Conservation (phyloP, 1,140 invertebrate species). For the Venustaconcha ellipsiformis region DNA sequence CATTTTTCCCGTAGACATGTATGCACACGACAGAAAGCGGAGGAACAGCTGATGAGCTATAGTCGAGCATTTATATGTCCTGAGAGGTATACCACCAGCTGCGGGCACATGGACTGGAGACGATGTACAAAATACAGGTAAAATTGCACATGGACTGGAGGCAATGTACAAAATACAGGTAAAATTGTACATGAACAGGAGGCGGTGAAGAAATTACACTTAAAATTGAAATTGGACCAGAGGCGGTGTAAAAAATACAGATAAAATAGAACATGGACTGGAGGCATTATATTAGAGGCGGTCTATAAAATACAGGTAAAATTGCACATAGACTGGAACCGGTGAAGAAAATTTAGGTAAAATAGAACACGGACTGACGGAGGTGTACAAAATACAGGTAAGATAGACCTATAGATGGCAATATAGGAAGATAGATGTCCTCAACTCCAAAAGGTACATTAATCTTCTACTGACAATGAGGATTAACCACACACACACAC, state of each 20-base stretch:
- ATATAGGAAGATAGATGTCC: too few relatives aligned
- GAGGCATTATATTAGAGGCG: not conserved
- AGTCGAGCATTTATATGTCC: slow-evolving; percentile 30
- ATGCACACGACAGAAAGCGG: slow-evolving; percentile 15
- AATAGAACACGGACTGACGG: slow-evolving; percentile 23
- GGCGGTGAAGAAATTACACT: slow-evolving; percentile 29
- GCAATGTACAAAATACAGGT: not conserved
- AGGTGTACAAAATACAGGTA: slow-evolving; percentile 24
- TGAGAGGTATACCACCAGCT: slow-evolving; percentile 26
- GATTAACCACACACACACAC: too few relatives aligned
- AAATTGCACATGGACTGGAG: not conserved
- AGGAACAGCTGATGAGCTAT: slow-evolving; percentile 20
- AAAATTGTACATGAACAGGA: slow-evolving; percentile 23
- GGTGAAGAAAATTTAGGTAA: slow-evolving; percentile 31
- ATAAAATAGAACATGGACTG: slow-evolving; percentile 20
- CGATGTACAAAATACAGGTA: slow-evolving; percentile 33
- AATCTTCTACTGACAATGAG: too few relatives aligned
- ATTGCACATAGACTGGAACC: slow-evolving; percentile 23
- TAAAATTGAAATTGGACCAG: not conserved
- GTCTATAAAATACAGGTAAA: too few relatives aligned
- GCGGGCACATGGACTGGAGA: slow-evolving; percentile 32
- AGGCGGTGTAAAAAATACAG: slow-evolving; percentile 29
- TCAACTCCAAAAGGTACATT: too few relatives aligned
- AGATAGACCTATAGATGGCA: too few relatives aligned
- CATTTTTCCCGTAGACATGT: slow-evolving; percentile 9